Percentiles rank a stretch among this genome's conserved stretches.
Conservation (phyloP, 2,113 vertebrate genomes). For the Petroica traversi region DNA sequence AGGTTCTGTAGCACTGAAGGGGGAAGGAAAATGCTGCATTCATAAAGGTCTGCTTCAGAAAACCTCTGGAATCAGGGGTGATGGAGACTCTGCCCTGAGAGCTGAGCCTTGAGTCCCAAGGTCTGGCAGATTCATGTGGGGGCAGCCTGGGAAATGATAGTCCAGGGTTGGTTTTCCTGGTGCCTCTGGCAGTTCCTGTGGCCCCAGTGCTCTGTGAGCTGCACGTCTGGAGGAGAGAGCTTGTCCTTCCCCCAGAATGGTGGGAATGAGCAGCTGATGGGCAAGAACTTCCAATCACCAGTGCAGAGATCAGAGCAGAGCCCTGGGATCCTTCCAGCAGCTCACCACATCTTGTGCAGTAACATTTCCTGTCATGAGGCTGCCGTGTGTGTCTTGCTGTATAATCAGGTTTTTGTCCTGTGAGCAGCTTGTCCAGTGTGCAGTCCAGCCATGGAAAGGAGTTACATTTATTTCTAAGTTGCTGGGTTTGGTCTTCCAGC, state of each 20-base stretch:
- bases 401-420: not conserved
- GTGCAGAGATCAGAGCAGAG: not conserved
- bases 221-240: not conserved
- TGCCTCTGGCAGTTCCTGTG: not conserved
- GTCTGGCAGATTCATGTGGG: not conserved
- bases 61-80: not conserved
- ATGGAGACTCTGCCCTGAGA: not conserved
- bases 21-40: not conserved
- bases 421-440: not conserved
- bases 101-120: not conserved
- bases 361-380: not conserved
- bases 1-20: not conserved
- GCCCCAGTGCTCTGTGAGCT: not conserved
- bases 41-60: not conserved
- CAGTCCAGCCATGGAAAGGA: not conserved
- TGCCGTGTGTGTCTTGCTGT: not conserved
- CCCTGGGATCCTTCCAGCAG: not conserved
- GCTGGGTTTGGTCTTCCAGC: not conserved
- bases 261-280: not conserved
- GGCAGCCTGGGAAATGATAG: accelerated
- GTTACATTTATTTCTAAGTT: not conserved
- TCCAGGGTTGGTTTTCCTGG: not conserved
- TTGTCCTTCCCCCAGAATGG: not conserved
- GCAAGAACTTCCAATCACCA: not conserved
- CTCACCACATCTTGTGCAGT: not conserved